Base-by-base conservation (phyloP, 92 coral and sea anemone species). In the Bergia puertoricense region DNA sequence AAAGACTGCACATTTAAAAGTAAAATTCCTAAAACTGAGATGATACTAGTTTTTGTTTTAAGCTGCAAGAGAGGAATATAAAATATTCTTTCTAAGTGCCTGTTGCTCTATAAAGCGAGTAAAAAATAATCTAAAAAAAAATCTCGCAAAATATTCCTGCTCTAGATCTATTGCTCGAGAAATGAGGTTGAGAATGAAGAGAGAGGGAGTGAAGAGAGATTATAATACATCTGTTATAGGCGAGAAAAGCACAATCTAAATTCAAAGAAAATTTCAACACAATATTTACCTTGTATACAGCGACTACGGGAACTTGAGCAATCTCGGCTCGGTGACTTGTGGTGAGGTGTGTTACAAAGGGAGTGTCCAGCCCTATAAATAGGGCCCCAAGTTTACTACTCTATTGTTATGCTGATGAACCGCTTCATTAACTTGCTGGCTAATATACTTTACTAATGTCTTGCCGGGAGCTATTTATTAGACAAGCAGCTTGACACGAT, bases 401-500 rank as follows among this genome's bases (percentile, higher is more conserved):
- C 85, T 67, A 88, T 95, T 95, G 96, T 95, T 89, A 95, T 95
- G 98, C 76, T 91, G 88, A 95, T 95, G 79, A 90, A 85, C 38
- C 80, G 90, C 88, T 90, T 92, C 91, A 95, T 95, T 93, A 93
- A 91, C 90, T 78, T 65, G 81, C 82, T 84, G 85, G 89, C 89
- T 93, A 91, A 90, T 90, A 89, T 89, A 84, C 86, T 65, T 88
- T 42, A 86, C 92, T 95, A 93, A 95, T 95, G 94, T 89, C 90
- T 89, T 84, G 96, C 98, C 98, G 86, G 82, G 62, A 95, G 98
- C 98, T 90, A 92, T 95, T 84, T 84, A 84, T 72, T 46, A 45
- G 79, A 36, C 67, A 72, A 71, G 78, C 78, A 84, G 79, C 68
- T 84, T 71, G 87, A 84, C 87, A 84, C 87, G 87, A 84, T 84